Evolutionary conservation across 2,797 vertebrate species (phyloP).

Genomic region (Liasis olivaceus): DNA sequence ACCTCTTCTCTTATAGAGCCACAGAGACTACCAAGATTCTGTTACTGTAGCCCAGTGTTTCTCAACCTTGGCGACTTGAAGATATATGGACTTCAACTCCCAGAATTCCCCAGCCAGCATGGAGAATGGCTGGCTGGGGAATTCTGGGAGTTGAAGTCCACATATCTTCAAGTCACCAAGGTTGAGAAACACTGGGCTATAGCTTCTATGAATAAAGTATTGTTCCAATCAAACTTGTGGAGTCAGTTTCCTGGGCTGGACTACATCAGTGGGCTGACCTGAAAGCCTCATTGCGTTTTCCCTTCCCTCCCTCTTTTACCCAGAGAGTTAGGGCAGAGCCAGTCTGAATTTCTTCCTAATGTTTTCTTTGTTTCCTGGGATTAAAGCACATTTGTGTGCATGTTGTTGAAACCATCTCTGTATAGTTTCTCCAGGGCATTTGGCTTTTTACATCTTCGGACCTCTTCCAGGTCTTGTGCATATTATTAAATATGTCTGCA

Average conservation of each 20-base stretch:
- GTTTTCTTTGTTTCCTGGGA: not conserved
- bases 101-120: too few species aligned
- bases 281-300: not conserved
- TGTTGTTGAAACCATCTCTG: not conserved
- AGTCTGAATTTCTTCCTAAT: not conserved
- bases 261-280: not conserved
- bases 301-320: not conserved
- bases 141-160: too few species aligned
- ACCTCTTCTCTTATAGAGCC: conserved; percentile 12
- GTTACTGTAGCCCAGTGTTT: not conserved
- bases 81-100: too few species aligned
- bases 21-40: not conserved
- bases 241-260: not conserved
- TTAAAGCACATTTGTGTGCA: not conserved
- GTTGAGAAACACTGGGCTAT: not conserved
- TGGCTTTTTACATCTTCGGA: conserved; percentile 1
- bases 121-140: too few species aligned
- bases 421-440: not conserved
- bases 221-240: not conserved
- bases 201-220: not conserved
- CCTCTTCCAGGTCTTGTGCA: conserved; percentile 40
- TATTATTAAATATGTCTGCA: conserved; percentile 45
- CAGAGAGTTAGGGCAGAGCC: not conserved
- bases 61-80: too few species aligned
- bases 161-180: too few species aligned